Conservation (phyloP, 2,888 invertebrate genomes). For the Drosophila dives region DNA sequence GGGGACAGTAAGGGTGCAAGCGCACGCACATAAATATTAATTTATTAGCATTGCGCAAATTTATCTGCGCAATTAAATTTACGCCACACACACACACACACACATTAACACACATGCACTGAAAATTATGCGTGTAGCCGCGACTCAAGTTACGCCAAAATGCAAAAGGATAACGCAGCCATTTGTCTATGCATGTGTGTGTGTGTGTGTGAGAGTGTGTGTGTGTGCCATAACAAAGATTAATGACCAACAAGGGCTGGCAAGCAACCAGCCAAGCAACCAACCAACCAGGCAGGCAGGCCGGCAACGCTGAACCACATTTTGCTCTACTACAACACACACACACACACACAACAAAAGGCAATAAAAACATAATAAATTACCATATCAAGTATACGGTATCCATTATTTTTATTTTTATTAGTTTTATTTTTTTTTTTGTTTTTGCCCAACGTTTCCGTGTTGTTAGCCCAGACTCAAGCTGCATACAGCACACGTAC, state of each 20-base stretch:
- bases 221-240: conserved; percentile 80
- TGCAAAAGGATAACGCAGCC: conserved; percentile 73
- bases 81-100: conserved; percentile 30
- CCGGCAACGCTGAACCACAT: conserved; percentile 43
- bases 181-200: conserved; percentile 48
- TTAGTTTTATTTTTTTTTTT: conserved; percentile 31
- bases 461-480: conserved; percentile 52
- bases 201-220: conserved; percentile 18
- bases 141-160: conserved; percentile 76
- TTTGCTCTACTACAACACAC: conserved; percentile 49
- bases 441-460: conserved; percentile 65
- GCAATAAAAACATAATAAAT: conserved; percentile 83
- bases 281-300: conserved; percentile 18
- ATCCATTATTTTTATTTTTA: conserved; percentile 50
- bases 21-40: conserved; percentile 72
- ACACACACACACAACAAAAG: conserved; percentile 60
- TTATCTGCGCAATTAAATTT: conserved; percentile 79
- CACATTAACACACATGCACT: conserved; percentile 21
- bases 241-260: conserved; percentile 80
- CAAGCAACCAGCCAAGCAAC: conserved; percentile 33
- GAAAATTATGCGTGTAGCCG: conserved; percentile 62
- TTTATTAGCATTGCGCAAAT: conserved; percentile 77
- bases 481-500: conserved; percentile 9
- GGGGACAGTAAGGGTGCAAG: conserved; percentile 1
- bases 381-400: conserved; percentile 82